Conservation (phyloP, 2,113 vertebrate species). For the Isichthys henryi region DNA sequence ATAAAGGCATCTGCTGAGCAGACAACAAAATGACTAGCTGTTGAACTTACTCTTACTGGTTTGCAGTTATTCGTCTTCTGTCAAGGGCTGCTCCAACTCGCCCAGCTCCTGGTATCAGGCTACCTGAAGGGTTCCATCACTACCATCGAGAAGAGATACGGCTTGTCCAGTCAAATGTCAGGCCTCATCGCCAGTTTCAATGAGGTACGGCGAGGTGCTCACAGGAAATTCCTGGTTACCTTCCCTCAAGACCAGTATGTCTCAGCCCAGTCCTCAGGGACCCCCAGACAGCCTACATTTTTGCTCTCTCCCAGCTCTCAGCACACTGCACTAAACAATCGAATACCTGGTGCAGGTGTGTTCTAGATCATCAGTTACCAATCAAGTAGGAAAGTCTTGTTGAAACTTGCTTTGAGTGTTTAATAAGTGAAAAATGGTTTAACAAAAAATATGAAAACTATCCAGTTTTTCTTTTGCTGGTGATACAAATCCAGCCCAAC, state of each 20-base stretch:
- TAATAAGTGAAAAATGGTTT: not conserved
- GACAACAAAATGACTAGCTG: not conserved
- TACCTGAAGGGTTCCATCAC: constrained; percentile 92
- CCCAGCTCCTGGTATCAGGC: constrained; percentile 80
- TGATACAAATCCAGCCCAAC: not conserved
- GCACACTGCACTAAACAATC: not conserved
- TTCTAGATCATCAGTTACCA: not conserved
- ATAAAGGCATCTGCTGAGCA: not conserved
- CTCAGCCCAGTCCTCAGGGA: not conserved
- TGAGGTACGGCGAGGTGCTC: constrained; percentile 60
- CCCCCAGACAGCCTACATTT: not conserved
- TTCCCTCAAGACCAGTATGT: not conserved
- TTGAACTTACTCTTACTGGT: not conserved
- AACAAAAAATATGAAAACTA: not conserved
- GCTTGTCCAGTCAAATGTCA: constrained; percentile 81
- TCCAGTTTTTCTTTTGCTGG: not conserved
- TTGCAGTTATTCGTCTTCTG: constrained; percentile 83
- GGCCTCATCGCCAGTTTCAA: constrained; percentile 84
- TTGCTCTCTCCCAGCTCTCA: not conserved
- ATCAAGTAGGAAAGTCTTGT: not conserved
- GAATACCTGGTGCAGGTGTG: not conserved
- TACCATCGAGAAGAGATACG: constrained; percentile 85
- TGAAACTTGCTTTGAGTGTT: not conserved
- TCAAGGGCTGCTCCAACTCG: constrained; percentile 80
- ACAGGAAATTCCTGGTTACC: not conserved